These are phyloP conservation scores for Cyclargus thomasi DNA, from an alignment of 1,140 invertebrate genomes.

Conservation along the genomic window DNA sequence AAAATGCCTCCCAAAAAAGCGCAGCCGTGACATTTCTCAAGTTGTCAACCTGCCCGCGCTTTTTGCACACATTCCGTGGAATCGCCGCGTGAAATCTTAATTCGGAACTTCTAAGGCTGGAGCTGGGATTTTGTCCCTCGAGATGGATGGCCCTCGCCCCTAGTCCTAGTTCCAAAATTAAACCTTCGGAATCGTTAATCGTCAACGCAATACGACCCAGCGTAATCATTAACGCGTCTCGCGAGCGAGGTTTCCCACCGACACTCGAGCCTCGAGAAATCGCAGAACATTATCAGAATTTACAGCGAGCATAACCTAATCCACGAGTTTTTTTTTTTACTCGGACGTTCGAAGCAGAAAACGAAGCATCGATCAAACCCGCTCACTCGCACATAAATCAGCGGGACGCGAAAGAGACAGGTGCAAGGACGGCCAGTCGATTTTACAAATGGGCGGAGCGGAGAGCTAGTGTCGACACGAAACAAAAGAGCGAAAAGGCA, in stretches of 20 bases:
- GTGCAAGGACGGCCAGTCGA: conserved; percentile 62
- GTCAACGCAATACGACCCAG: conserved; percentile 61
- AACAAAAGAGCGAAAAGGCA: conserved; percentile 71
- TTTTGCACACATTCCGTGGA: conserved; percentile 55
- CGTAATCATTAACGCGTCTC: conserved; percentile 65
- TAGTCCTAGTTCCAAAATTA: conserved; percentile 31
- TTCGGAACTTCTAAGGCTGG: conserved; percentile 49
- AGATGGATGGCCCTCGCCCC: conserved; percentile 24
- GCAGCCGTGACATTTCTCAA: conserved; percentile 58
- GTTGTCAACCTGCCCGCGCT: conserved; percentile 49
- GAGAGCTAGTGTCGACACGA: conserved; percentile 60
- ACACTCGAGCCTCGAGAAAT: conserved; percentile 49
- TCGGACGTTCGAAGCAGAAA: conserved; percentile 42
- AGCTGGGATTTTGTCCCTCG: too few species aligned
- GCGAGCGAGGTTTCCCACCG: conserved; percentile 42
- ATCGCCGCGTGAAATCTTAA: conserved; percentile 66
- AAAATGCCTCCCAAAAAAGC: conserved; percentile 29
- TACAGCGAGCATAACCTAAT: conserved; percentile 50
- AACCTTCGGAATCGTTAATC: conserved; percentile 61
- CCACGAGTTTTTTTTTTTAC: conserved; percentile 35
- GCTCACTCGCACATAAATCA: conserved; percentile 73
- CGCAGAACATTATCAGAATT: conserved; percentile 61
- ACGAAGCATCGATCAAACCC: conserved; percentile 59
- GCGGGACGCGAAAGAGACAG: conserved; percentile 66
- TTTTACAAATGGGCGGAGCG: conserved; percentile 73